Conservation (phyloP, 2,113 vertebrate species). For the human (Homo sapiens) region DNA sequence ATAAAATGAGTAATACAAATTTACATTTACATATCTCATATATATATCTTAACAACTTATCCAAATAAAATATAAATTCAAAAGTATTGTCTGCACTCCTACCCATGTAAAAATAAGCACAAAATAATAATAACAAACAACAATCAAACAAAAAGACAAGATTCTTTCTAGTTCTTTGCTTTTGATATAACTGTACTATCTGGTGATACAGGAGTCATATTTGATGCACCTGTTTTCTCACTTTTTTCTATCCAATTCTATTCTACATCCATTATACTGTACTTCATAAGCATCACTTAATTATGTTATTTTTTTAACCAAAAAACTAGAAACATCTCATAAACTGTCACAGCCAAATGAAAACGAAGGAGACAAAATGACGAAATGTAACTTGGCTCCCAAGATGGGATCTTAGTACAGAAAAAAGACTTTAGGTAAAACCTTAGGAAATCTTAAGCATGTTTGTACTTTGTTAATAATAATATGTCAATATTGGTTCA, state of each 20-base stretch:
- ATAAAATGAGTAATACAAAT: not conserved
- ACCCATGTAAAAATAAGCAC: not conserved
- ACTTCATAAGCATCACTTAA: not conserved
- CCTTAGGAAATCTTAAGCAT: not conserved
- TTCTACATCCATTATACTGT: rapidly evolving
- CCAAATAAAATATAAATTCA: not conserved
- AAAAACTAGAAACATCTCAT: not conserved
- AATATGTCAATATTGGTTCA: not conserved
- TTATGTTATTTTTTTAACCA: too few species aligned
- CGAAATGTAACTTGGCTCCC: too few species aligned
- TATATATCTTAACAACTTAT: not conserved
- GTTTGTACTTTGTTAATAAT: not conserved
- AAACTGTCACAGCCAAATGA: not conserved
- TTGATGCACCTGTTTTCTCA: not conserved
- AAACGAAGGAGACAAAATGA: not conserved
- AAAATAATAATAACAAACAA: not conserved
- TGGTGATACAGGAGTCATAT: not conserved
- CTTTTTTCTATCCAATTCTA: too few species aligned
- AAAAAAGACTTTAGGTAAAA: not conserved
- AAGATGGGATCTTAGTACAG: not conserved
- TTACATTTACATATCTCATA: not conserved
- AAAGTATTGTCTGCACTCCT: not conserved
- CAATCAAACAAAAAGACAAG: not conserved
- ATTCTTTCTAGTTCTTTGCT: not conserved
- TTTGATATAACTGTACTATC: not conserved